A percentile compares a stretch with the other conserved stretches of the same genome.
Conservation (phyloP, 2,888 invertebrate genomes). For the Fabriciana adippe region DNA sequence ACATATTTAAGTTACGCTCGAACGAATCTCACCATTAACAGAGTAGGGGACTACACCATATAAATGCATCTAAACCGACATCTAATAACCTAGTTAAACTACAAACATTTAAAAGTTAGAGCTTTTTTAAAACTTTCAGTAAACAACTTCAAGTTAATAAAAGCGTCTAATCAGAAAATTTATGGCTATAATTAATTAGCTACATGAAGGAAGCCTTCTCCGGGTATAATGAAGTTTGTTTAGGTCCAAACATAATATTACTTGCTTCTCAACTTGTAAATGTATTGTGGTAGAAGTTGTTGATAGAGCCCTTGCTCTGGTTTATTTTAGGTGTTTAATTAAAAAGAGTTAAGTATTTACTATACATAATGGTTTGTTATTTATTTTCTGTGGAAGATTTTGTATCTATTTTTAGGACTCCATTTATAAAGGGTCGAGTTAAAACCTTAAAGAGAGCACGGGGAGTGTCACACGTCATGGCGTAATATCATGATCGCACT, state of each 20-base stretch:
- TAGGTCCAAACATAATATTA: constrained; percentile 36
- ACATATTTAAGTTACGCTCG: no score
- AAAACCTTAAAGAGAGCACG: no score
- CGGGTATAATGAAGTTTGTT: constrained; percentile 40
- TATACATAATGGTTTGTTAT: background rate
- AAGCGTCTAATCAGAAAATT: constrained; percentile 31
- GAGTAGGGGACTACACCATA: no score
- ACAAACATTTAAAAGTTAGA: background rate
- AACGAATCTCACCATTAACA: no score
- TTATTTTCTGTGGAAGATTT: no score
- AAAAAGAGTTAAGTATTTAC: background rate
- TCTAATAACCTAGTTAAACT: no score
- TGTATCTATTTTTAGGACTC: no score
- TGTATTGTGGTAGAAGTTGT: constrained; percentile 23
- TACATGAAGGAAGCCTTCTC: constrained; percentile 32
- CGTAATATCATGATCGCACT: no score
- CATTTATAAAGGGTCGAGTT: no score
- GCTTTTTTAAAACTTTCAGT: constrained; percentile 22
- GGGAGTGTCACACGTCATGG: no score
- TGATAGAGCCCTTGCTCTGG: constrained; percentile 12
- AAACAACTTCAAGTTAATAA: constrained; percentile 29
- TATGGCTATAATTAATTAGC: constrained; percentile 37
- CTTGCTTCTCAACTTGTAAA: constrained; percentile 33
- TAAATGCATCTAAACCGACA: no score
- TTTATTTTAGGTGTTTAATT: constrained; percentile 20